These are phyloP conservation scores for Coenobita brevimanus DNA, from an alignment of 1,140 invertebrate species.

Conservation along the genomic window DNA sequence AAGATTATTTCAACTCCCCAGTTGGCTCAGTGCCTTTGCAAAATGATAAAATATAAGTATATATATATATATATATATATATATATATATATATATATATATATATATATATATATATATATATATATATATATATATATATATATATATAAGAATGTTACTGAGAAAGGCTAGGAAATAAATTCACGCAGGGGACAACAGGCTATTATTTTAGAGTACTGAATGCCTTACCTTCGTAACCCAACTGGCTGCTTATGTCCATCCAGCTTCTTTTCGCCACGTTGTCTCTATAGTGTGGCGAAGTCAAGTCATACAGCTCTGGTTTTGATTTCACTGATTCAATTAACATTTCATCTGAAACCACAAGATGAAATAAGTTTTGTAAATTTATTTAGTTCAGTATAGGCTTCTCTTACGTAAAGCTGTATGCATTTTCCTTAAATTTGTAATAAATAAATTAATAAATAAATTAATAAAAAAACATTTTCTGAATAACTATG, in stretches of 20 bases:
- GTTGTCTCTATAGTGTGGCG: slow-evolving; percentile 25
- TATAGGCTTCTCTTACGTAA: not conserved
- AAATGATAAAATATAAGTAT: slow-evolving; percentile 47
- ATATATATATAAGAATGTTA: slow-evolving; percentile 11
- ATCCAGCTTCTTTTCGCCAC: slow-evolving; percentile 48
- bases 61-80: too few relatives aligned
- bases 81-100: too few relatives aligned
- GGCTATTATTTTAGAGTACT: not conserved
- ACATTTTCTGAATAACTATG: not conserved
- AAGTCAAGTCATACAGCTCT: too few relatives aligned
- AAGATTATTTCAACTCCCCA: slow-evolving; percentile 34
- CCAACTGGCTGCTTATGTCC: too few relatives aligned
- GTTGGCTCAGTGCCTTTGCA: slow-evolving; percentile 33
- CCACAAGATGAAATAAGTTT: too few relatives aligned
- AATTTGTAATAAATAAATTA: too few relatives aligned
- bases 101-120: too few relatives aligned
- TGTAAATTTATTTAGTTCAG: not conserved
- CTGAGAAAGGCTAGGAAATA: not conserved
- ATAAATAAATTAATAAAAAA: not conserved
- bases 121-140: too few relatives aligned
- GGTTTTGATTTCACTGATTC: slow-evolving; percentile 35
- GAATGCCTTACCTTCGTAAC: slow-evolving; percentile 8
- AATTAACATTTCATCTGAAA: slow-evolving; percentile 54
- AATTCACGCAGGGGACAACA: not conserved
- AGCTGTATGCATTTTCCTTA: too few relatives aligned